Base-by-base conservation (phyloP, 2,113 vertebrate genomes). In the Eupsittula cactorum region DNA sequence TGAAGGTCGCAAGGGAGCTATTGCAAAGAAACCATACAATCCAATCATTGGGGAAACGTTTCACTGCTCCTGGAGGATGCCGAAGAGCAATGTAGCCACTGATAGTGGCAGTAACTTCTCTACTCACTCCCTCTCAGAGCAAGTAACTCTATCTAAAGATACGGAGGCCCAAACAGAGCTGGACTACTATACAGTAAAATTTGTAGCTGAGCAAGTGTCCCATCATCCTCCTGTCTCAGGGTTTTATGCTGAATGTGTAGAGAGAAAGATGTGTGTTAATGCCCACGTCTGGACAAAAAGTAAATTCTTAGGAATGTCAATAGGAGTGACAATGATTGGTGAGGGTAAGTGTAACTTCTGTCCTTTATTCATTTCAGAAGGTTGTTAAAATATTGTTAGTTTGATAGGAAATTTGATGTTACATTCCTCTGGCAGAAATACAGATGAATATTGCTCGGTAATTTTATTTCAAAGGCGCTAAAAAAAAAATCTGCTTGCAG, bases 251-350 rank as follows among this genome's bases (percentile, higher is more conserved):
- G 99, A 99, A 95, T 99, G 99, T 93, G 98, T 96, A 29, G 99
- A 99, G 95, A 98, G 97, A 93, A 98, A 97, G 91, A 99, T 99
- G 98, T 99, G 99, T 60, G 99, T 99, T 78, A 99, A 99, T 86
- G 99, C 99, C 1, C 99, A 99, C 0, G 98, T 99, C 89, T 99
- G 99, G 99, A 99, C 99, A 96, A 99, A 99, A 97, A 99, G 99
- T 98, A 99, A 99, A 98, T 99, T 99, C 97, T 98, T 99, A 98
- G 99, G 99, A 60, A 99, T 99, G 99, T 99, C 99, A 7, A 99
- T 99, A 83, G 99, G 99, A 2, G 99, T 99, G 47, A 99, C 99
- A 4, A 99, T 99, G 99, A 97, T 99, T 44, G 99, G 99, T 24
- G 99, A 99, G 97, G 99, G 99, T 99, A 89, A 98, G 97, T 93